These are phyloP conservation scores for Dolomedes plantarius DNA, from an alignment of 2,888 invertebrate species.

Conservation along the genomic window DNA sequence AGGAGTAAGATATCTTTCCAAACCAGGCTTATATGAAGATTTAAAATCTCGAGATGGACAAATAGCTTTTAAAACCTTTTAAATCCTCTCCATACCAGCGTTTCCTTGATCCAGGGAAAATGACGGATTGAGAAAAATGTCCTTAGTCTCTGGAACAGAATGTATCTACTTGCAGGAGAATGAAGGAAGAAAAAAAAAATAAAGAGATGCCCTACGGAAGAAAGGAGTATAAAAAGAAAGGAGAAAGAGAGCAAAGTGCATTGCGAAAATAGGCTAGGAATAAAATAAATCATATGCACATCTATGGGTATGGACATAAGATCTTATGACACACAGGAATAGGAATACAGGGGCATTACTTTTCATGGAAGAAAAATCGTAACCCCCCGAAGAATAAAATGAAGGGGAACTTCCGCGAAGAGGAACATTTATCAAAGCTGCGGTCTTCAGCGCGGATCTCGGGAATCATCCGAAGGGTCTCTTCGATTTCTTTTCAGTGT, in stretches of 20 bases:
- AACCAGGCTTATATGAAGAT: not conserved
- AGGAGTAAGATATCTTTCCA: no score
- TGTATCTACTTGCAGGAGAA: not conserved
- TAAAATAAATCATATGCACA: conserved; percentile 50
- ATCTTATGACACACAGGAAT: conserved; percentile 36
- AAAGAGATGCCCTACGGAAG: not conserved
- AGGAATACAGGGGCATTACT: conserved; percentile 52
- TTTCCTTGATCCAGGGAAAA: not conserved
- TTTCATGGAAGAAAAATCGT: conserved; percentile 22
- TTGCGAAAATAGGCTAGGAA: not conserved
- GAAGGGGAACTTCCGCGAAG: conserved; percentile 18
- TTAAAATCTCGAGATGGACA: not conserved
- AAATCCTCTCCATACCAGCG: not conserved
- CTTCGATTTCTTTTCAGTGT: conserved; percentile 11
- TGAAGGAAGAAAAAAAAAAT: no score
- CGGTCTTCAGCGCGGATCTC: conserved; percentile 40
- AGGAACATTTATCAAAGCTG: conserved; percentile 55
- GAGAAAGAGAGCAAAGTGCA: conserved; percentile 9
- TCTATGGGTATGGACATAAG: conserved; percentile 25
- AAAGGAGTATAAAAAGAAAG: not conserved
- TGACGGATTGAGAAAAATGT: not conserved
- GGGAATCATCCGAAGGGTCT: conserved; percentile 19
- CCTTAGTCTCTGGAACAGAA: not conserved
- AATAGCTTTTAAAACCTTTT: conserved; percentile 1
- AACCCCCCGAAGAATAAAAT: conserved; percentile 40